phyloP scores from a whole-genome alignment of 2,888 invertebrate species.

The Drosophila kokeensis region DNA sequence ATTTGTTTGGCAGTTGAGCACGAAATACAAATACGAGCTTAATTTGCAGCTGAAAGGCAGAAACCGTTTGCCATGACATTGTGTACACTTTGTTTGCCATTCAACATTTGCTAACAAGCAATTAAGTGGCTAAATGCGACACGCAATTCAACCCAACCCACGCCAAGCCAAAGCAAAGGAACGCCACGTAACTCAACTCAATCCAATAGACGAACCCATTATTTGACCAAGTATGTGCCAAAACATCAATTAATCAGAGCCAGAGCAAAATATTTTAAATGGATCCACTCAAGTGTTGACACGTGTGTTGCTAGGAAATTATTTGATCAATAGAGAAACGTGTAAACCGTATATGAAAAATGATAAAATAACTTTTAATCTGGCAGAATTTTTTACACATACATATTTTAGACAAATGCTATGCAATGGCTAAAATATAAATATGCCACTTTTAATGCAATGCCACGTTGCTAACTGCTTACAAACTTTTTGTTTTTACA shows the following conservation, averaged over 20 bases:
- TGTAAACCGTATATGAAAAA: neutral
- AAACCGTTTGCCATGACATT: conserved; percentile 70
- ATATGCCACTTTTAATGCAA: neutral
- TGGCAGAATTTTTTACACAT: neutral
- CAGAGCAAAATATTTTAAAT: neutral
- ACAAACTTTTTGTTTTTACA: neutral
- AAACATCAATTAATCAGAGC: conserved; percentile 66
- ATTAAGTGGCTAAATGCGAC: conserved; percentile 66
- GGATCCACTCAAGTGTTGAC: neutral
- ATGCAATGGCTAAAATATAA: neutral
- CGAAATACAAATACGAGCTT: conserved; percentile 65
- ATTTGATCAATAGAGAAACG: neutral
- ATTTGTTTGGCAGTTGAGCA: conserved; percentile 69
- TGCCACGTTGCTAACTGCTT: neutral
- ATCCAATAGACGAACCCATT: conserved; percentile 21
- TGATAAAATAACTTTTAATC: neutral
- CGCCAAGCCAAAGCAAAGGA: neutral
- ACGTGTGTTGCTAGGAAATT: neutral
- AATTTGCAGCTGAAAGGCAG: conserved; percentile 72
- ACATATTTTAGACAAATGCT: neutral
- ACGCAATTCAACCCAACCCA: conserved; percentile 46
- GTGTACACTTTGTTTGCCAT: conserved; percentile 67
- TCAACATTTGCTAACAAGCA: conserved; percentile 65
- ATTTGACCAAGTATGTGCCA: conserved; percentile 47
- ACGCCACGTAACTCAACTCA: conserved; percentile 3